These are phyloP conservation scores for Esox masquinongy DNA, from an alignment of 2,797 vertebrate genomes.

Conservation along the genomic window DNA sequence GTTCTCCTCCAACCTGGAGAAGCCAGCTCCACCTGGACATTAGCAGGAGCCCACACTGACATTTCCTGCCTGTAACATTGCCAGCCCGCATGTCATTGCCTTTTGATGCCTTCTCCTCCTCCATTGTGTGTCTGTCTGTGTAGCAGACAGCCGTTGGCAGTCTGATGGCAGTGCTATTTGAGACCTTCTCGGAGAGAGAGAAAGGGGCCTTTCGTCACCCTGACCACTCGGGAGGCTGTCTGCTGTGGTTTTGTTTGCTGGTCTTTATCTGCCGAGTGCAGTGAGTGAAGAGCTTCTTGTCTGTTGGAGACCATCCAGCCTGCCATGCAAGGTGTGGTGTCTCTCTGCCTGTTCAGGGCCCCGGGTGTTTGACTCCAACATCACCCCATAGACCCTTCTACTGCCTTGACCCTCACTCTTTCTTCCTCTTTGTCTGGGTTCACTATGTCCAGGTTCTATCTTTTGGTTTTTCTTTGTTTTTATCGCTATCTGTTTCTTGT, in stretches of 20 bases:
- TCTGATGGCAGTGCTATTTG: conserved; percentile 39
- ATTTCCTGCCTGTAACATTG: conserved; percentile 62
- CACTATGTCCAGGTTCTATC: too few relatives aligned
- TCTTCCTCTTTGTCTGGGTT: too few relatives aligned
- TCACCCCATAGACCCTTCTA: not conserved
- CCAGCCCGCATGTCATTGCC: conserved; percentile 63
- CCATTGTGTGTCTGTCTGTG: conserved; percentile 65
- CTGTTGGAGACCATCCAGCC: conserved; percentile 35
- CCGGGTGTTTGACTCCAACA: not conserved
- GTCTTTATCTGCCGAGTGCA: not conserved
- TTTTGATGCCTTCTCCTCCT: conserved; percentile 62
- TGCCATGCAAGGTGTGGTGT: not conserved
- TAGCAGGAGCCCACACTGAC: conserved; percentile 55
- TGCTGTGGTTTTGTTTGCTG: conserved; percentile 8
- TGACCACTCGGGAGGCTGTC: conserved; percentile 2
- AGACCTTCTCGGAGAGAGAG: conserved; percentile 37
- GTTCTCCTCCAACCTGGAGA: conserved; percentile 54
- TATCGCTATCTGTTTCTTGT: too few relatives aligned
- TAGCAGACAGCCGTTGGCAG: conserved; percentile 68
- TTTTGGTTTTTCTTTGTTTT: too few relatives aligned
- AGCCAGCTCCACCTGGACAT: conserved; percentile 44
- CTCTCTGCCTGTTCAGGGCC: not conserved
- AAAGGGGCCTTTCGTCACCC: conserved; percentile 13
- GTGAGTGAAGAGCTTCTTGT: conserved; percentile 35
- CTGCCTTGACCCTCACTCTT: not conserved